Conservation (phyloP, 2,797 vertebrate species). For the Borostomias antarcticus region DNA sequence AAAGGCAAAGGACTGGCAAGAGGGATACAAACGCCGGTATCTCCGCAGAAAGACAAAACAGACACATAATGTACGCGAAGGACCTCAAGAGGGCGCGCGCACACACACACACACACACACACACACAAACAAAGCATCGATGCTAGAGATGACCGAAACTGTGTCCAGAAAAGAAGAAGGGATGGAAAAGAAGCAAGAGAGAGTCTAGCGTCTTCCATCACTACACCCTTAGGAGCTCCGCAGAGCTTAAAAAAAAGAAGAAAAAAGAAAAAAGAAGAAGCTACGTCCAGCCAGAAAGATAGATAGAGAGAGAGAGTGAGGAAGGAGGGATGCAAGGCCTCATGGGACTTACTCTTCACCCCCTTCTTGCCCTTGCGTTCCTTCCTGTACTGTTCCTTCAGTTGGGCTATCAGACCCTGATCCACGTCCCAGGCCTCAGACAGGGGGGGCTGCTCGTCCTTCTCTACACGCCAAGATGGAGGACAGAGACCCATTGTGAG, state of each 20-base stretch:
- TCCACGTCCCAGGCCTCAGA: slow-evolving; percentile 96
- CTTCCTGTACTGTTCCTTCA: slow-evolving; percentile 99
- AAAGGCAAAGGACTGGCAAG: not conserved
- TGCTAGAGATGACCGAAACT: not conserved
- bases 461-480: slow-evolving; percentile 83
- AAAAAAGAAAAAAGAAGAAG: not conserved
- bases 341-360: slow-evolving; percentile 95
- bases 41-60: not conserved
- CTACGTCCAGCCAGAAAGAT: not conserved
- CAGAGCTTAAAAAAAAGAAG: slow-evolving; percentile 52
- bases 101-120: not conserved
- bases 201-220: too few relatives aligned
- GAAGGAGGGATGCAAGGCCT: slow-evolving; percentile 58
- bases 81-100: not conserved
- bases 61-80: not conserved
- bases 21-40: not conserved
- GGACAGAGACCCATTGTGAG: slow-evolving; percentile 11
- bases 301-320: not conserved
- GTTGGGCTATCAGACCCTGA: slow-evolving; percentile 95
- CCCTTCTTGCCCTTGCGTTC: slow-evolving; percentile 97
- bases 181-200: slow-evolving; percentile 33
- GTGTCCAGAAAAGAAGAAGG: not conserved
- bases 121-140: not conserved
- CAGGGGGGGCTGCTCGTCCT: slow-evolving; percentile 88
- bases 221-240: too few relatives aligned